Conservation (phyloP, 1,140 invertebrate species). For the Drosophila leontia region DNA sequence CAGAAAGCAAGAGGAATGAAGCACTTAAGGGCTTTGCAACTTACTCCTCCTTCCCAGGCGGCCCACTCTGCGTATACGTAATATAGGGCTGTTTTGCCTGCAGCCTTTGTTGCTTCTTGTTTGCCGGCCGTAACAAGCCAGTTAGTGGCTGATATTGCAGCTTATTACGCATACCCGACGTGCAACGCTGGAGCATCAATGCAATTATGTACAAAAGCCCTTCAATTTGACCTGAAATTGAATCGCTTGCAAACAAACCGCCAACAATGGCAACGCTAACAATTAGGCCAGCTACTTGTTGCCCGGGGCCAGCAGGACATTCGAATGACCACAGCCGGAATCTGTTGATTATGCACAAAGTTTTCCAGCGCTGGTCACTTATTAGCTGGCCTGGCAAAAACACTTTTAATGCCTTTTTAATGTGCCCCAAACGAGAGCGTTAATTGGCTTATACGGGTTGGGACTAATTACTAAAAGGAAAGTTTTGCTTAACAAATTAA, state of each 20-base stretch:
- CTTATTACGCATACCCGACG: conserved; percentile 28
- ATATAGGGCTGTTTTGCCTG: conserved; percentile 1
- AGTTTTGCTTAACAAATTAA: not conserved
- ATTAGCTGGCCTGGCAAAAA: not conserved
- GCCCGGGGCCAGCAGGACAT: conserved; percentile 6
- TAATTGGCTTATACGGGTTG: conserved; percentile 10
- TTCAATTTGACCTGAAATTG: conserved; percentile 45
- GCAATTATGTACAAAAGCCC: conserved; percentile 44
- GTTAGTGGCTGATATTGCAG: conserved; percentile 30
- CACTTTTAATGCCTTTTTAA: conserved; percentile 28
- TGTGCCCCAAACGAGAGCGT: conserved; percentile 11
- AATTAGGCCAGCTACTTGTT: conserved; percentile 33
- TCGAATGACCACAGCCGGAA: not conserved
- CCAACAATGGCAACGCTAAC: conserved; percentile 16
- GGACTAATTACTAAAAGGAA: conserved; percentile 10
- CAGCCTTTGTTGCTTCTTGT: not conserved
- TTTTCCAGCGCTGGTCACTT: conserved; percentile 10
- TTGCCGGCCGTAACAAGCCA: conserved; percentile 8
- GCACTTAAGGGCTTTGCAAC: conserved; percentile 4
- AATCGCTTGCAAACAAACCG: conserved; percentile 37
- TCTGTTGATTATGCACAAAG: conserved; percentile 26
- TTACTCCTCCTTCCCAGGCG: not conserved
- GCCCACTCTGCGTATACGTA: conserved; percentile 18
- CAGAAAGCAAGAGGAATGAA: conserved; percentile 8
- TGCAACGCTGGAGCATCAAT: conserved; percentile 22